phyloP scores from a whole-genome alignment of 2,888 invertebrate genomes.

The Brachylomia viminalis region DNA sequence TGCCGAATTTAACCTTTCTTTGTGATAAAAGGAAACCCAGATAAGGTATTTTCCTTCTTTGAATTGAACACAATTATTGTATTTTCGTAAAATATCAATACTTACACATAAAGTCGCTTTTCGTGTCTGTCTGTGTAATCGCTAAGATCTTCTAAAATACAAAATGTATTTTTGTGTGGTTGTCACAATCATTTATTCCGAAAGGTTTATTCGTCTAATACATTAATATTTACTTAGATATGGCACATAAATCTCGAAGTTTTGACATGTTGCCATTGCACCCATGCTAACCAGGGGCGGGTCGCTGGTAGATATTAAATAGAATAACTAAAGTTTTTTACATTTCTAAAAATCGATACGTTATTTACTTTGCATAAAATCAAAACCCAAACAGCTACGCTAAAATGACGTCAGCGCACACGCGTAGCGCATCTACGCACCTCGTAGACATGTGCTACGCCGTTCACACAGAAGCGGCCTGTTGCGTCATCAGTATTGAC shows the following conservation, averaged over 20 bases:
- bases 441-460: constrained; percentile 71
- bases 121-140: background rate
- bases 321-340: background rate
- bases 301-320: background rate
- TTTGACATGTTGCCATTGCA: background rate
- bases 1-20: constrained; percentile 35
- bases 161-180: background rate
- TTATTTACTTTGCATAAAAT: constrained; percentile 1
- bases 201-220: background rate
- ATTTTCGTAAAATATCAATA: background rate
- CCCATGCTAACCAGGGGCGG: too few relatives aligned
- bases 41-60: constrained; percentile 13
- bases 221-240: background rate
- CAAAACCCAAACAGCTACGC: constrained; percentile 1
- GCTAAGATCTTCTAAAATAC: too few relatives aligned
- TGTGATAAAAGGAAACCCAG: constrained; percentile 27
- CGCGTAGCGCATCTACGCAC: constrained; percentile 69
- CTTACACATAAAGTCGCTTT: background rate
- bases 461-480: constrained; percentile 35
- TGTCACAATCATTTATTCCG: background rate
- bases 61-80: constrained; percentile 6
- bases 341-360: background rate
- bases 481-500: constrained; percentile 39
- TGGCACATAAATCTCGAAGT: background rate
- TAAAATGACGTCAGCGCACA: constrained; percentile 32